Conservation (phyloP, 1,140 invertebrate species). For the Solen grandis region DNA sequence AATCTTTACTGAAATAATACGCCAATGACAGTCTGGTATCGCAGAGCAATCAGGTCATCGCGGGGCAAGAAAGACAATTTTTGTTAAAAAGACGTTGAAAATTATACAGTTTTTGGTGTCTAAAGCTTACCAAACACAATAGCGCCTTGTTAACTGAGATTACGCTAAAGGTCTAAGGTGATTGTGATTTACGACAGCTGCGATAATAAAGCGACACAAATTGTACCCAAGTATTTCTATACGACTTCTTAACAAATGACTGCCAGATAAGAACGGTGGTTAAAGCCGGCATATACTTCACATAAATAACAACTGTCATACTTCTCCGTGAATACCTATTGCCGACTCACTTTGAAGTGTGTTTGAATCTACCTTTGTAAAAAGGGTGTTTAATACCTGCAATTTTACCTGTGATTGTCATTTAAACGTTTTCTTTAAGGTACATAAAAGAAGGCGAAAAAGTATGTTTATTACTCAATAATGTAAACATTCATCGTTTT, state of each 20-base stretch:
- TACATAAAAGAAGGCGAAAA: no score
- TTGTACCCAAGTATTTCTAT: no score
- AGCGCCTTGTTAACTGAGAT: neutral
- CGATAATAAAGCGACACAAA: conserved; percentile 27
- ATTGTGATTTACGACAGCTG: conserved; percentile 42
- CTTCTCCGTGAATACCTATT: conserved; percentile 14
- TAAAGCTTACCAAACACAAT: conserved; percentile 3
- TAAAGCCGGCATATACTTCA: conserved; percentile 4
- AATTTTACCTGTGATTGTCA: conserved; percentile 3
- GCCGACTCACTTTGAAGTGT: no score
- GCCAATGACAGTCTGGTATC: conserved; percentile 11
- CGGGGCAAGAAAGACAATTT: conserved; percentile 14
- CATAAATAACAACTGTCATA: neutral
- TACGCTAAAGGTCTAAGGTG: conserved; percentile 20
- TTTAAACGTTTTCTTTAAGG: conserved; percentile 1
- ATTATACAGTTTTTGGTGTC: conserved; percentile 12
- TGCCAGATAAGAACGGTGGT: neutral
- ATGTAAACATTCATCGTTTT: no score
- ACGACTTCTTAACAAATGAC: conserved; percentile 2
- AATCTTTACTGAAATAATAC: conserved; percentile 24
- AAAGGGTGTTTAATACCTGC: neutral
- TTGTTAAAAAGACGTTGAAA: conserved; percentile 21
- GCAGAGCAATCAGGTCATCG: conserved; percentile 18
- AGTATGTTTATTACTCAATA: no score
- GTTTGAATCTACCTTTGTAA: neutral